Percentiles rank a stretch among this genome's conserved stretches.
Conservation (phyloP, 2,113 vertebrate genomes). For the Clarias gariepinus region DNA sequence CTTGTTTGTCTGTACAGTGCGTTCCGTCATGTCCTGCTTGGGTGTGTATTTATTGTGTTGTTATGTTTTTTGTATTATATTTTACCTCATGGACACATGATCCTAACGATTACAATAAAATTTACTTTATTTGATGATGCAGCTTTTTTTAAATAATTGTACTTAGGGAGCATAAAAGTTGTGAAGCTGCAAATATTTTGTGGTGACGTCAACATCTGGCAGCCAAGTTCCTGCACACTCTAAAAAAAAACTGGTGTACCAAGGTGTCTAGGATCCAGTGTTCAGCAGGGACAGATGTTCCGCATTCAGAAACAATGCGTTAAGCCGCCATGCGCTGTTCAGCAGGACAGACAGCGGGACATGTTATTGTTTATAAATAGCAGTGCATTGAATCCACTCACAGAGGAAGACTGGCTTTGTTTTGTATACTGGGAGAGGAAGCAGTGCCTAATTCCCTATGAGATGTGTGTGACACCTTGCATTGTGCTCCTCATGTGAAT, state of each 20-base stretch:
- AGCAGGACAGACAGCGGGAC: slow-evolving; percentile 58
- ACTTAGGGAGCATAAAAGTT: neutral
- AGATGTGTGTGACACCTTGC: slow-evolving; percentile 72
- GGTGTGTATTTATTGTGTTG: neutral
- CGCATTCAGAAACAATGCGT: slow-evolving; percentile 63
- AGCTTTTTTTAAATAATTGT: neutral
- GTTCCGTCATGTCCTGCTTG: neutral
- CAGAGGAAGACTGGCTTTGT: slow-evolving; percentile 72
- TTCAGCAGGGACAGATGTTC: slow-evolving; percentile 57
- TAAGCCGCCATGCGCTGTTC: slow-evolving; percentile 44
- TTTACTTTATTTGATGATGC: neutral
- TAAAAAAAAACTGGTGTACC: slow-evolving; percentile 19
- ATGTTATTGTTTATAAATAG: slow-evolving; percentile 71
- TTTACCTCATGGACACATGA: neutral
- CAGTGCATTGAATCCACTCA: slow-evolving; percentile 54
- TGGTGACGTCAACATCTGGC: slow-evolving; percentile 8
- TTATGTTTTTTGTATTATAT: neutral
- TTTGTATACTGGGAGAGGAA: slow-evolving; percentile 74
- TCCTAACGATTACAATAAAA: neutral
- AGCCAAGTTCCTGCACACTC: neutral
- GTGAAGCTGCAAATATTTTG: neutral
- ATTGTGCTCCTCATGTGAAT: slow-evolving; percentile 63
- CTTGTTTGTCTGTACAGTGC: slow-evolving; percentile 8
- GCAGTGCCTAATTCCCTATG: slow-evolving; percentile 69
- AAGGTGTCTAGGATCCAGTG: slow-evolving; percentile 23